Base-by-base conservation (phyloP, 2,888 invertebrate species). In the Andrena chrysosceles region DNA sequence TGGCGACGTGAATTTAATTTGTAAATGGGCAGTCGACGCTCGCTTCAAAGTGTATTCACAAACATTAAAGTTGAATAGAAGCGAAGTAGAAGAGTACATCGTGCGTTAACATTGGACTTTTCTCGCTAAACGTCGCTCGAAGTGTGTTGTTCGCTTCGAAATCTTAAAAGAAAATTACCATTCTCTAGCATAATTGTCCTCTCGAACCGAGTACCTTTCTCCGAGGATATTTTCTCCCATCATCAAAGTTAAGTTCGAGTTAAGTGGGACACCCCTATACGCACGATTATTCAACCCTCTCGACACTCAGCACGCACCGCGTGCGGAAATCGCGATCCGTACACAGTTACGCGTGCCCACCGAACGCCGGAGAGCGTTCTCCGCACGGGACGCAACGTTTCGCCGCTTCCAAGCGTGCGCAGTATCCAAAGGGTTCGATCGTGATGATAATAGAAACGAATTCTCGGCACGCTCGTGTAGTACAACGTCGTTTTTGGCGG, bases 391-490 rank as follows among this genome's bases (percentile, higher is more conserved):
- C 5, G 26, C 54, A 10, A 3, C 54, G 54, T 23, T 26, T 56
- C 42, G 54, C 23, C 26, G 54, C 26, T 56, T 42, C 8, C 20
- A 20, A 56, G 54, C 26, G 54, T 13, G 54, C 23, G 23, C 54
- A 56, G 54, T 23, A 26, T 56, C 54, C 56, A 23, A 56, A 56
- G 20, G 48, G 20, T 59, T 66, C 35, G 63, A 52, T 70, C 23
- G 20, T 56, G 23, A 29, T 29, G 33, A 42, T 70, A 77, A 67
- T 60, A 74, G 59, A 84, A 75, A 84, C 68, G 8, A 75, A 83
- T 75, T 78, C 83, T 68, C 67, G 31, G 33, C 60, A 23, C 64
- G 52, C 63, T 54, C 60, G 64, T 52, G 33, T 54, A 54, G 16
- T 20, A 52, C 20, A 52, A 48, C n/a, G 35, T 54, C 59, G 23